Conservation (phyloP, 2,888 invertebrate species). For the Epinotia bilunana region DNA sequence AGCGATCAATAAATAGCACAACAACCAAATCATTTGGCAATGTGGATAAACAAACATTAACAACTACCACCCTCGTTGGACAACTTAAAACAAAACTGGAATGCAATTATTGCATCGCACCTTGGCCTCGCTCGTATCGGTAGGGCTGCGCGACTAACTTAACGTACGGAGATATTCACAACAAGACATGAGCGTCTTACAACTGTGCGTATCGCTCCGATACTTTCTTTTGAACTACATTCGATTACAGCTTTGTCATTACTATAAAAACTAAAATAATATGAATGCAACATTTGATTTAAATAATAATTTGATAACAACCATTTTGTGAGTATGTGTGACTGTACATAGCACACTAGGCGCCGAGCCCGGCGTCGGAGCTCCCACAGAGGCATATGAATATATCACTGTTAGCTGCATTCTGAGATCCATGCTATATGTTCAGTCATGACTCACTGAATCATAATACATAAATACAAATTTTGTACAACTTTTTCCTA, state of each 20-base stretch:
- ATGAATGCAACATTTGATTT: conserved; percentile 81
- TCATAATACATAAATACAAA: conserved; percentile 74
- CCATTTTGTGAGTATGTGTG: conserved; percentile 77
- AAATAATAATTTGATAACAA: conserved; percentile 76
- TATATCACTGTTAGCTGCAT: conserved; percentile 77
- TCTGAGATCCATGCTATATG: conserved; percentile 83
- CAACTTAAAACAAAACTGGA: conserved; percentile 82
- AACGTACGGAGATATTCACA: conserved; percentile 64
- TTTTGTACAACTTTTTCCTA: conserved; percentile 71
- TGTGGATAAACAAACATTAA: conserved; percentile 79
- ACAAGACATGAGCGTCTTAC: conserved; percentile 63
- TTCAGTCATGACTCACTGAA: conserved; percentile 80
- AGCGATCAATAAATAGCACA: conserved; percentile 81
- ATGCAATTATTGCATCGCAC: conserved; percentile 84
- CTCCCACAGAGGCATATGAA: conserved; percentile 62
- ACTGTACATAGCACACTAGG: conserved; percentile 77
- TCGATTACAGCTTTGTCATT: conserved; percentile 78
- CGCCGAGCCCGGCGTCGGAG: conserved; percentile 56
- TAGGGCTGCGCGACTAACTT: conserved; percentile 56
- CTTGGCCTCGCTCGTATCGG: conserved; percentile 64
- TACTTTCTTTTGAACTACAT: conserved; percentile 79
- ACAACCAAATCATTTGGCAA: conserved; percentile 83
- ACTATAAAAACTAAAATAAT: conserved; percentile 76
- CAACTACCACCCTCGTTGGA: conserved; percentile 76
- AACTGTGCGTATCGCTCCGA: conserved; percentile 81